Evolutionary conservation across 2,888 invertebrate species (phyloP).

Genomic region (Metopia argyrocephala): DNA sequence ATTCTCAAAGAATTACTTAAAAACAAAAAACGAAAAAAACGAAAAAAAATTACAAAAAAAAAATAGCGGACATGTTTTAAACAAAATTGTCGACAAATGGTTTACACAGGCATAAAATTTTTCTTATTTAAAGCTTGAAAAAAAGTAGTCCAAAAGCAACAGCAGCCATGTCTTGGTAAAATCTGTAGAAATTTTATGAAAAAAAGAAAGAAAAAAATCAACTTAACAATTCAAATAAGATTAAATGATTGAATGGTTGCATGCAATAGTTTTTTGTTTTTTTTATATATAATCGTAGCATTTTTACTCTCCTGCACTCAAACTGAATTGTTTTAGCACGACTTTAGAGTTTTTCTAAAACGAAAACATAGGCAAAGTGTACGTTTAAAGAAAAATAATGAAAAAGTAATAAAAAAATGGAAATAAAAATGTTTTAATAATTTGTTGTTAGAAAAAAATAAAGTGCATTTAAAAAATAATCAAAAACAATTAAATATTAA

Average conservation of each 20-base stretch:
- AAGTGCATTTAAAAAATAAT: not conserved
- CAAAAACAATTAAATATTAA: not conserved
- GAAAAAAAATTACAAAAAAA: constrained; percentile 14
- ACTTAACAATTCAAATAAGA: constrained; percentile 66
- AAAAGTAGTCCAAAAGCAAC: constrained; percentile 31
- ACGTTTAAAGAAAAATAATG: not conserved
- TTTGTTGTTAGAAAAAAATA: constrained; percentile 22
- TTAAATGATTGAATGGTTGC: constrained; percentile 70
- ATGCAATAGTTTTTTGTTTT: constrained; percentile 64
- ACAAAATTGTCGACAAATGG: constrained; percentile 78
- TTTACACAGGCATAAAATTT: constrained; percentile 77
- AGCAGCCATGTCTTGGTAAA: constrained; percentile 22
- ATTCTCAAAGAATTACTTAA: not conserved
- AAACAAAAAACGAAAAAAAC: constrained; percentile 11
- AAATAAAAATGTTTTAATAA: constrained; percentile 47
- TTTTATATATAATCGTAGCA: constrained; percentile 21
- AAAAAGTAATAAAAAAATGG: constrained; percentile 12
- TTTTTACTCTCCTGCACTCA: not conserved
- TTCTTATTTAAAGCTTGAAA: constrained; percentile 55
- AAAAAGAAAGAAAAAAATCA: not conserved
- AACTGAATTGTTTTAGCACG: constrained; percentile 63
- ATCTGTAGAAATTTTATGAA: not conserved
- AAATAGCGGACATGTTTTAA: constrained; percentile 69
- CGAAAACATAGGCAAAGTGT: not conserved
- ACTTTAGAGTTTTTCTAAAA: constrained; percentile 47